Conservation (phyloP, 2,113 vertebrate genomes). For the Steatornis caripensis region DNA sequence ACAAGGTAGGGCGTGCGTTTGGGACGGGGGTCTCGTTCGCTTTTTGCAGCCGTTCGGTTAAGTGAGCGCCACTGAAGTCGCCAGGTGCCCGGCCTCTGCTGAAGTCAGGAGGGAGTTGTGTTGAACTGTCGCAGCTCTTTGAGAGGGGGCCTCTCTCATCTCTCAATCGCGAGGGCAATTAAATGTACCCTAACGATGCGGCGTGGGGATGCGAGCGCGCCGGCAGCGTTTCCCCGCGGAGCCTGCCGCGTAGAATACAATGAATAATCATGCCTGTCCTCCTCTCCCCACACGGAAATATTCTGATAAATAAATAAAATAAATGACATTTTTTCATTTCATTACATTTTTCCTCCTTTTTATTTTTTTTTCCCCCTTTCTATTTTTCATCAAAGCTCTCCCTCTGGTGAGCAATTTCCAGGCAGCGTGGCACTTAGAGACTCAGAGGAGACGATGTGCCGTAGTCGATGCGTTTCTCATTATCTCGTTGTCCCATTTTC, state of each 20-base stretch:
- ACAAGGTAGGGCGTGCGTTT: accelerated
- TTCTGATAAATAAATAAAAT: conserved; percentile 39
- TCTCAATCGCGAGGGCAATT: background rate
- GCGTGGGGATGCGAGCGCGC: background rate
- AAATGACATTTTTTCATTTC: background rate
- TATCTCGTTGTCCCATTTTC: background rate
- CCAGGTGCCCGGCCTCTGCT: background rate
- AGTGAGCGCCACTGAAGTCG: accelerated
- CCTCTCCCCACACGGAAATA: background rate
- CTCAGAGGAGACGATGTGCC: background rate
- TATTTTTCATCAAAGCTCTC: conserved; percentile 39
- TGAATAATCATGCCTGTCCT: background rate
- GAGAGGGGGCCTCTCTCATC: background rate
- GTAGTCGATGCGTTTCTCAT: background rate
- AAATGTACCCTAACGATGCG: background rate
- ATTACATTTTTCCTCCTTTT: background rate
- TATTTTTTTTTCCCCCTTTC: background rate
- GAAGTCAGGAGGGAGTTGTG: background rate
- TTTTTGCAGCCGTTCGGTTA: background rate
- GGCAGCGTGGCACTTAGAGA: background rate
- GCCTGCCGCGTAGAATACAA: background rate
- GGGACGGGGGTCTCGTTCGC: accelerated
- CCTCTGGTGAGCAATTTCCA: conserved; percentile 39
- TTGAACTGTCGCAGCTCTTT: background rate
- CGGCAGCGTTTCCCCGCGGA: background rate